Base-by-base conservation (phyloP, 1,140 invertebrate genomes). In the Oedothorax gibbosus region DNA sequence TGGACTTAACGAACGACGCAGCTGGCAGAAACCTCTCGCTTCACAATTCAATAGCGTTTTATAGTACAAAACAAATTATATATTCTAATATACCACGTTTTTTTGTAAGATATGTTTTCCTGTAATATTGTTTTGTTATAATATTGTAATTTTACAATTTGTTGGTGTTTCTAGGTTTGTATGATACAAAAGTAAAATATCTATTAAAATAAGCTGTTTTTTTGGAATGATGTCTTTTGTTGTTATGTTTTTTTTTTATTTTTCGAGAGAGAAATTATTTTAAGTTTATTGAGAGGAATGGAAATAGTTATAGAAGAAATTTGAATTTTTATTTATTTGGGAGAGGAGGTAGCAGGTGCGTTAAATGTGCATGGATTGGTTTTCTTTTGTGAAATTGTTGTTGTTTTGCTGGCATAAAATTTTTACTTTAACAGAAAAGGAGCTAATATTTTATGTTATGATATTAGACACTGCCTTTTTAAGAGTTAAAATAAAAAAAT, bases 31-130 rank as follows among this genome's bases (percentile, higher is more conserved):
- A 66, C 49, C 21, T 62, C 77, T 12, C 77, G 68, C 77, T 79
- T 79, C 66, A 79, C 77, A 79, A 79, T 79, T 79, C 77, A 79
- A 68, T 66, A 50, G 49, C 20, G 18, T 35, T 35, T 35, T 35
- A 35, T 35, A 5, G 35, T 35, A 35, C 35, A 35, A 35, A 35
- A 35, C 35, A 35, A 35, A 35, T 2, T 35, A 35, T 35, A 35
- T 35, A 35, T 35, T 35, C 35, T 35, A 35, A 35, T 35, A 35
- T 1, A 5, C 35, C 35, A 1, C 35, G 2, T 35, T 35, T 35
- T n/a, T 35, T 35, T 35, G 35, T 5, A 35, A 35, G 35, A 35
- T 35, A 35, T 35, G 35, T 35, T 2, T 35, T 35, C 35, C 35
- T 1, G 35, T 35, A 35, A 35, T 35, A 35, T 35, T 35, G 35